Evolutionary conservation across 2,113 vertebrate species (phyloP), one percentile per base, ranked within the genome.

Genomic region (Peromyscus leucopus): DNA sequence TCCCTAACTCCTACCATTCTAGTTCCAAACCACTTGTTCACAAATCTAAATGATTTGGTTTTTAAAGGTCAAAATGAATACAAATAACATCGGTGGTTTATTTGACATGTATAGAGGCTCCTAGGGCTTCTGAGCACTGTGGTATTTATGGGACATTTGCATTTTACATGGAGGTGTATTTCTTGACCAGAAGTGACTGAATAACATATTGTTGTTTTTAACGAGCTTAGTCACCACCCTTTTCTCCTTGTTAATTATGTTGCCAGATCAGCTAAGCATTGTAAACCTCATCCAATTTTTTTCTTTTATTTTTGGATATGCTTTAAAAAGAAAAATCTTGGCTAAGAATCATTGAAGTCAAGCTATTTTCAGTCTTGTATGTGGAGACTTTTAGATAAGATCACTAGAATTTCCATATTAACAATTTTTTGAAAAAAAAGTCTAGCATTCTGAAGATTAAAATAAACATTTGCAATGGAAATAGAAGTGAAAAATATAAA

Each of bases 301-400:
- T 75, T 89, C 39, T 92, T 97, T 97, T 97, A 97, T 95, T 97
- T 97, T 95, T 94, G 39, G 89, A 97, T 92, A 24, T 88, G 63
- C 74, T 96, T 98, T 96, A 94, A 95, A 96, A 97, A 94, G 2
- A 89, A 98, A 96, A 96, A 87, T 67, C 79, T 85, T 97, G 74
- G 74, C 74, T 87, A 94, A 93, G n/a, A 80, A 11, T 84, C 82
- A 89, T 5, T 86, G 63, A 87, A 91, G 48, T 93, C 59, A 94
- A 31, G 51, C 48, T 74, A 91, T 96, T 97, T 95, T 95, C 89
- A 94, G 95, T 94, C n/a, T 94, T 67, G 4, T 80, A 90, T 88
- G 61, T 87, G 78, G 71, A 80, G 31, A 95, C 83, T 57, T 89
- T 79, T 94, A 79, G 89, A 89, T 95, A 93, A 96, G 91, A 97